Conservation (phyloP, 2,797 vertebrate species). For the Morus bassanus region DNA sequence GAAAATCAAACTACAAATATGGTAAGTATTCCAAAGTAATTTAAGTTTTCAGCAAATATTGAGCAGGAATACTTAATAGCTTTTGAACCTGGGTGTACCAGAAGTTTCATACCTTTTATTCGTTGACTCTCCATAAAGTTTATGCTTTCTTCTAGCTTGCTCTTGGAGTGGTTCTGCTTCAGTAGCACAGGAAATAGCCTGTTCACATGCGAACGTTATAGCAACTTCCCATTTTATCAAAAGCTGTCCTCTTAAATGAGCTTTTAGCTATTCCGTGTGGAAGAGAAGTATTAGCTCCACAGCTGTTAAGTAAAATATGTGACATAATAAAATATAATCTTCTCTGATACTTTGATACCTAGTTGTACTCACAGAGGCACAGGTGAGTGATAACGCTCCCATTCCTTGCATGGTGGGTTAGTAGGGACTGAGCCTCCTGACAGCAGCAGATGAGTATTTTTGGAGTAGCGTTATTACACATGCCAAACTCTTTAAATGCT, state of each 20-base stretch:
- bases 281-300: not conserved
- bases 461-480: not conserved
- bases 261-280: not conserved
- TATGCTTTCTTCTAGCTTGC: not conserved
- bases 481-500: not conserved
- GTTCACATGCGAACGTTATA: not conserved
- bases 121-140: not conserved
- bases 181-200: not conserved
- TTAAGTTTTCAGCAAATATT: not conserved
- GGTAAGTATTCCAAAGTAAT: slow-evolving; percentile 78
- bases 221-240: not conserved
- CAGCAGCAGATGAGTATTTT: not conserved
- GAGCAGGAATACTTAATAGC: not conserved
- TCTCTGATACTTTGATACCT: not conserved
- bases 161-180: not conserved
- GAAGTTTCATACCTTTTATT: not conserved
- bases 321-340: not conserved
- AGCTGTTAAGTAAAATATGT: not conserved
- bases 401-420: not conserved
- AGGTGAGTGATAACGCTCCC: not conserved
- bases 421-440: not conserved
- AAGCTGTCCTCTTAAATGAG: not conserved
- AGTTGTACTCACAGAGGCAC: not conserved
- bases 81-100: not conserved
- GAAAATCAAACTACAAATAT: slow-evolving; percentile 98